A percentile compares a stretch with the other conserved stretches of the same genome.
Evolutionary conservation across 2,113 vertebrate species (phyloP).

Genomic region (Rhinogobius similis): DNA sequence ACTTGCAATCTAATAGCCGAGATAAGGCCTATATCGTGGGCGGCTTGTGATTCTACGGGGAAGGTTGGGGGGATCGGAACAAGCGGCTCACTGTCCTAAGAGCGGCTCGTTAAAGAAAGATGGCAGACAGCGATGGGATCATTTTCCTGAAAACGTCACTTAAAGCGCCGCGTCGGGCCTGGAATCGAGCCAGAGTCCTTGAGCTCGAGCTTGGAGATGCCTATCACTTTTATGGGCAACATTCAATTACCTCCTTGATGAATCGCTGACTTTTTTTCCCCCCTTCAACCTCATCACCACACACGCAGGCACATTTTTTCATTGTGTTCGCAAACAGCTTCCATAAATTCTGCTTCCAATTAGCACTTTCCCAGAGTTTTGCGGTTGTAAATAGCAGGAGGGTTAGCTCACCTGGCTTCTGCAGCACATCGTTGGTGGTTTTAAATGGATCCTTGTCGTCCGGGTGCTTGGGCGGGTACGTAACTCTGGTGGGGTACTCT

Average conservation of each 20-base stretch:
- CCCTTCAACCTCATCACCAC: constrained; percentile 14
- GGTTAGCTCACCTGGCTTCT: constrained; percentile 66
- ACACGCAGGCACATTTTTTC: constrained; percentile 25
- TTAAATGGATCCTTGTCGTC: constrained; percentile 83
- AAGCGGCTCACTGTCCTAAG: constrained; percentile 28
- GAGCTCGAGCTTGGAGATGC: constrained; percentile 62
- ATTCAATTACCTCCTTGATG: constrained; percentile 69
- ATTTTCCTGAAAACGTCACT: constrained; percentile 54
- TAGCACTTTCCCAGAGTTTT: constrained; percentile 1
- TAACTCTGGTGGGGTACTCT: constrained; percentile 83
- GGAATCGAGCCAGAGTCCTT: constrained; percentile 65
- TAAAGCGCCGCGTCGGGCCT: constrained; percentile 19
- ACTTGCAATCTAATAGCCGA: constrained; percentile 39
- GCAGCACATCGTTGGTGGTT: constrained; percentile 67
- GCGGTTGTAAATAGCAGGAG: neutral
- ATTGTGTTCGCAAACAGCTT: constrained; percentile 17
- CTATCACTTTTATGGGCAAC: constrained; percentile 68
- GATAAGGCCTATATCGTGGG: constrained; percentile 37
- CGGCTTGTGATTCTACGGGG: constrained; percentile 13
- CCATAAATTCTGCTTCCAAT: constrained; percentile 32
- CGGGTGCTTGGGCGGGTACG: constrained; percentile 81
- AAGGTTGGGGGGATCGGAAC: constrained; percentile 10
- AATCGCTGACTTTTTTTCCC: constrained; percentile 54
- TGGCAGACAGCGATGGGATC: constrained; percentile 52
- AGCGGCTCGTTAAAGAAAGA: constrained; percentile 39